Evolutionary conservation across 2,888 invertebrate genomes (phyloP).

Genomic region (Meloe dianella): DNA sequence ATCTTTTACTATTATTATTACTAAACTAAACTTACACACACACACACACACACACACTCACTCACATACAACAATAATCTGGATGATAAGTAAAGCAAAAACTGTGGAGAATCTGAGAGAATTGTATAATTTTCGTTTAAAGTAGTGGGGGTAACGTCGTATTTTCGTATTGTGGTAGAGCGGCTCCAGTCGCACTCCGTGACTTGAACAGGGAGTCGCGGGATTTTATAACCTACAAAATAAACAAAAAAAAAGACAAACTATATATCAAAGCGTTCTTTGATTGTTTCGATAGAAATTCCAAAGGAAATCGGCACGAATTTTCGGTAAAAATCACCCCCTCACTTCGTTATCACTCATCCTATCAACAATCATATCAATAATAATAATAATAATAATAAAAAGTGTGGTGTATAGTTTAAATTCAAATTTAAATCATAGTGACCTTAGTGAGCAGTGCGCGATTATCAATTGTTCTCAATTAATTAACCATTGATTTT

Average conservation of each 20-base stretch:
- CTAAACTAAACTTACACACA: too few species aligned
- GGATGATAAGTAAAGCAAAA: not conserved
- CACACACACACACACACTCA: not conserved
- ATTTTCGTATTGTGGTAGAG: slow-evolving; percentile 26
- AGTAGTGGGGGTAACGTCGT: slow-evolving; percentile 30
- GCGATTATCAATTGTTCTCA: not conserved
- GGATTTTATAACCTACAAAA: slow-evolving; percentile 13
- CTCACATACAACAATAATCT: not conserved
- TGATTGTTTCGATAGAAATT: not conserved
- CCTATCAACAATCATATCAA: not conserved
- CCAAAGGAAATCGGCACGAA: too few species aligned
- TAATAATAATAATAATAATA: slow-evolving; percentile 2
- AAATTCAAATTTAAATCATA: not conserved
- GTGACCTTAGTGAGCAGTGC: slow-evolving; percentile 3
- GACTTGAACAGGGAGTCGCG: slow-evolving; percentile 33
- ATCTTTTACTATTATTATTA: not conserved
- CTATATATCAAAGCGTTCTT: not conserved
- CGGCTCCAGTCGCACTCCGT: slow-evolving; percentile 38
- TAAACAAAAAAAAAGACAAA: not conserved
- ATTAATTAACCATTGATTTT: not conserved
- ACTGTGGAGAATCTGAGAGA: slow-evolving; percentile 12
- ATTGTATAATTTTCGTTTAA: slow-evolving; percentile 11
- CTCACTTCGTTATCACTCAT: too few species aligned
- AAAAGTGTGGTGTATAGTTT: not conserved
- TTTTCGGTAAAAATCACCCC: not conserved